Percentiles rank a stretch among this genome's conserved stretches.
phyloP scores from a whole-genome alignment of 2,113 vertebrate species.

The Triplophysa rosa region DNA sequence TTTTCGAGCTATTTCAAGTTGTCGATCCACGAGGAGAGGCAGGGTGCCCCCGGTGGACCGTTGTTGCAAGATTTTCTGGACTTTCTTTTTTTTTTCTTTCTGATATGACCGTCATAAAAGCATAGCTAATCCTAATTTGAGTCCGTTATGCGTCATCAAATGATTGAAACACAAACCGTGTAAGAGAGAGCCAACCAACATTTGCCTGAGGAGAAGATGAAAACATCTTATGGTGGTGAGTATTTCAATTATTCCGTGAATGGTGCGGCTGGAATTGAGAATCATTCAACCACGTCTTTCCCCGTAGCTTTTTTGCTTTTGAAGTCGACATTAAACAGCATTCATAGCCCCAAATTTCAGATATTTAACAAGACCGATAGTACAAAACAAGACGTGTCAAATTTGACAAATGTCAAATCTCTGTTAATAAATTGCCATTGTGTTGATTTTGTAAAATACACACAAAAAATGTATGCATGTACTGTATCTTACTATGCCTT shows the following conservation, averaged over 20 bases:
- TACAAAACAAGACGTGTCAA: too few species aligned
- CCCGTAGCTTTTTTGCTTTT: not conserved
- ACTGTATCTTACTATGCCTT: too few species aligned
- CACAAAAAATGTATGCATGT: too few species aligned
- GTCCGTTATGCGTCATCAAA: not conserved
- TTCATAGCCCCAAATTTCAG: too few species aligned
- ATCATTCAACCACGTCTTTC: slow-evolving; percentile 3
- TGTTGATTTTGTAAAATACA: too few species aligned
- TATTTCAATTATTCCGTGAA: slow-evolving; percentile 3
- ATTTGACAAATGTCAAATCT: too few species aligned
- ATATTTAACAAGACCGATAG: too few species aligned
- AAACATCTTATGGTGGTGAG: slow-evolving; percentile 1
- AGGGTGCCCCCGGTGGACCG: not conserved
- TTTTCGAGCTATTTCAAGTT: not conserved
- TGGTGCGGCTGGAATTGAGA: not conserved
- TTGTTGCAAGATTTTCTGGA: not conserved
- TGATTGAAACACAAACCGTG: slow-evolving; percentile 6
- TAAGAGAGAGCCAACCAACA: too few species aligned
- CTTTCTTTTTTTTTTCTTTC: not conserved
- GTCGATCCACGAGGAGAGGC: not conserved
- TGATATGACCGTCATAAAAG: too few species aligned
- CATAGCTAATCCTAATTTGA: not conserved
- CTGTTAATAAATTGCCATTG: too few species aligned
- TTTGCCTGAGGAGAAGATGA: slow-evolving; percentile 3
- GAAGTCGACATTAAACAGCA: too few species aligned